Conservation (phyloP, 1,140 invertebrate species). For the Bombus picipes region DNA sequence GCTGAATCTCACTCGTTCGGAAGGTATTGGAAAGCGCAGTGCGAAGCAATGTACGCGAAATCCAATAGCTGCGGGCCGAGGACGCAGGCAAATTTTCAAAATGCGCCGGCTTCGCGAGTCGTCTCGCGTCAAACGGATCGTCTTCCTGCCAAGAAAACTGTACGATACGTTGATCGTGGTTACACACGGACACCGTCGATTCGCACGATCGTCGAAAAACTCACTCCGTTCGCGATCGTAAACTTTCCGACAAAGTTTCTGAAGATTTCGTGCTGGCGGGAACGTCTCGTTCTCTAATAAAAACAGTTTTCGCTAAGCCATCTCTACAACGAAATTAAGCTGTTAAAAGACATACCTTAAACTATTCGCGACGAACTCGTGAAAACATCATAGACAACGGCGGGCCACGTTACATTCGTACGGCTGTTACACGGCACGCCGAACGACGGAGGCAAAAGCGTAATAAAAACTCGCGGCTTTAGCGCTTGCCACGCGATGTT, state of each 20-base stretch:
- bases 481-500: neutral
- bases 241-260: neutral
- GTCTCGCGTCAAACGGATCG: neutral
- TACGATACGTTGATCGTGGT: neutral
- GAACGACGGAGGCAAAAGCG: neutral
- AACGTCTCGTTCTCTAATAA: neutral
- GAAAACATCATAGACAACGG: neutral
- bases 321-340: neutral
- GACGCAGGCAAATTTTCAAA: neutral
- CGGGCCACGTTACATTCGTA: neutral
- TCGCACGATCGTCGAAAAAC: neutral
- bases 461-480: slow-evolving; percentile 19
- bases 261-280: neutral
- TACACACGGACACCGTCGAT: neutral
- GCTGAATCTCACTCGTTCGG: neutral
- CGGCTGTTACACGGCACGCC: neutral
- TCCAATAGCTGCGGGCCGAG: neutral
- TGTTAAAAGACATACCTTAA: neutral
- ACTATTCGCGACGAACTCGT: too few species aligned
- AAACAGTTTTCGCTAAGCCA: neutral
- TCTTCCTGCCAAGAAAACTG: neutral
- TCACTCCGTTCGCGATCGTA: neutral
- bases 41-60: neutral
- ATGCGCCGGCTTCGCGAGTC: neutral
- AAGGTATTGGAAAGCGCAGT: neutral